Base-by-base conservation (phyloP, 2,113 vertebrate genomes). In the Acanthisitta chloris region DNA sequence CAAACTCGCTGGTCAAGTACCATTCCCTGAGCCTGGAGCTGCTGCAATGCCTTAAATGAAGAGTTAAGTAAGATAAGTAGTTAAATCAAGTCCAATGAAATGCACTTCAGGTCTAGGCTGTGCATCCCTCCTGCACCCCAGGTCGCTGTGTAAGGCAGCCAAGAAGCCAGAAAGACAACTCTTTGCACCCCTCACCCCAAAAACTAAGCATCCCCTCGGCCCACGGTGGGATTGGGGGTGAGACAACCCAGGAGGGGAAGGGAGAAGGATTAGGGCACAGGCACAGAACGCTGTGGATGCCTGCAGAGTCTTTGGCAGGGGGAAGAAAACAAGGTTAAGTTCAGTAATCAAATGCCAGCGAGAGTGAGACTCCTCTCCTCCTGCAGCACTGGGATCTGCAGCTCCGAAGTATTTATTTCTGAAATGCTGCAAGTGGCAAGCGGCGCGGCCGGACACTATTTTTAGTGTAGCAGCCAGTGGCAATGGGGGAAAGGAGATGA, bases 401-500 rank as follows among this genome's bases (percentile, higher is more conserved):
- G 93, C 93, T 83, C 94, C 79, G 1, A 74, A 93, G 85, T 52
- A 62, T 83, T 81, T 90, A 52, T 96, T 62, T 92, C 7, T 57
- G 74, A 79, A 91, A 76, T 43, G 92, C 93, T 94, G 96, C 94
- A 87, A 97, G 96, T 82, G 95, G 94, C 93, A 78, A 89, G 94
- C 88, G 19, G 94, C 17, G 51, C 46, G 36, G 74, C 11, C 78
- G 34, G 48, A 10, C 88, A 88, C 92, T 88, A 83, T 92, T 94
- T 96, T 93, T 93, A 94, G 94, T 20, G 82, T 6, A 38, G 95
- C 94, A 94, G 95, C 67, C 91, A 58, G 88, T 81, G 94, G 94
- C 94, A 21, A 86, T 31, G 86, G 92, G 92, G 26, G 94, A 94
- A 82, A 62, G 81, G 5, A 70, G 88, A 81, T 81, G 48, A 71